Evolutionary conservation across 2,888 invertebrate genomes (phyloP).

Genomic region (Drosophila ochracea): DNA sequence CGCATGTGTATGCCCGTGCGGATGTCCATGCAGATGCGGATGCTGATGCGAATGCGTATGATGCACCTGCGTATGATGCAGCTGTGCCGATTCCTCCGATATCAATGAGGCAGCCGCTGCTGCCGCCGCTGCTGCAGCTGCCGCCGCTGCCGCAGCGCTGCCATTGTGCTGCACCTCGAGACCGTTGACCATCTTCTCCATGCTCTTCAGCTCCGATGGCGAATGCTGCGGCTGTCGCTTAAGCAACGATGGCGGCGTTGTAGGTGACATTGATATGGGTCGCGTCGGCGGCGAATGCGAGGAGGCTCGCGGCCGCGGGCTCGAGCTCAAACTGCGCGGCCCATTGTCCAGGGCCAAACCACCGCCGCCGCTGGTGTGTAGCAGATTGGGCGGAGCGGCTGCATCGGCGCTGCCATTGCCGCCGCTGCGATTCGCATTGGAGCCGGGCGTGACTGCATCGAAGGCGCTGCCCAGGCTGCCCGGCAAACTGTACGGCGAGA

Average conservation of each 20-base stretch:
- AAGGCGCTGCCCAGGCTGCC: slow-evolving; percentile 93
- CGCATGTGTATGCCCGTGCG: slow-evolving; percentile 46
- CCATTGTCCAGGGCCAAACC: slow-evolving; percentile 78
- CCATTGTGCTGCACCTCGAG: slow-evolving; percentile 92
- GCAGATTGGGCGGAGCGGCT: slow-evolving; percentile 56
- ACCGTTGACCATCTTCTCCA: slow-evolving; percentile 99
- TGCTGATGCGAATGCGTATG: slow-evolving; percentile 53
- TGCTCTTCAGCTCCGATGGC: slow-evolving; percentile 94
- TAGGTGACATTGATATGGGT: slow-evolving; percentile 86
- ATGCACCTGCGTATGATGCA: slow-evolving; percentile 72
- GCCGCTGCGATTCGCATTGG: slow-evolving; percentile 84
- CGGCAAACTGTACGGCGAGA: slow-evolving; percentile 95
- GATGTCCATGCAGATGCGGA: slow-evolving; percentile 53
- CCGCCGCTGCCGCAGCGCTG: slow-evolving; percentile 63
- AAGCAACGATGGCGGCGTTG: slow-evolving; percentile 85
- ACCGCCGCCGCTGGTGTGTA: slow-evolving; percentile 66
- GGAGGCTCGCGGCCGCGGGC: slow-evolving; percentile 84
- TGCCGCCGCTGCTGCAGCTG: slow-evolving; percentile 66
- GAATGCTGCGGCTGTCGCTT: slow-evolving; percentile 83
- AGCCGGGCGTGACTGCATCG: slow-evolving; percentile 94
- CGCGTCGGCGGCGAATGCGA: slow-evolving; percentile 85
- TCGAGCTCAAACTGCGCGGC: slow-evolving; percentile 85
- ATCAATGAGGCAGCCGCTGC: slow-evolving; percentile 64
- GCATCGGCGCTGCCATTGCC: slow-evolving; percentile 56
- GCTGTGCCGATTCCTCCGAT: slow-evolving; percentile 60